Conservation (phyloP, 2,888 invertebrate genomes). For the Pinctada fucata region DNA sequence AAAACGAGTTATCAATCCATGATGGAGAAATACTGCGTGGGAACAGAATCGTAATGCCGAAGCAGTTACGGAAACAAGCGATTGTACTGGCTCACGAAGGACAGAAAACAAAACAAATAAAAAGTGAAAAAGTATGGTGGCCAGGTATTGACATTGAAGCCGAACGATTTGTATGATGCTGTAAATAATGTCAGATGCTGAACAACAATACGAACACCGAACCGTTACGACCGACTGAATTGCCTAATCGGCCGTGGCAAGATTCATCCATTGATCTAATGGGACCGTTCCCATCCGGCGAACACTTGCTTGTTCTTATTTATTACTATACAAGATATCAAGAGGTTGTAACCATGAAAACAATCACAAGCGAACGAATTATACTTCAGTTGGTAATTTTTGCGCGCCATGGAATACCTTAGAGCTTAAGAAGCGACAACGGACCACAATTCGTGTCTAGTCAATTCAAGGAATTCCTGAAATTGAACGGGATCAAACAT, state of each 20-base stretch:
- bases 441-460: neutral
- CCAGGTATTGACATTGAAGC: slow-evolving; percentile 24
- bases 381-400: neutral
- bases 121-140: slow-evolving; percentile 32
- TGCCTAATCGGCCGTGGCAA: slow-evolving; percentile 39
- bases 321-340: slow-evolving; percentile 27
- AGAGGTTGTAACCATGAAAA: slow-evolving; percentile 3
- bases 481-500: neutral
- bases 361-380: neutral
- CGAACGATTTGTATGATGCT: slow-evolving; percentile 14
- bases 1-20: neutral
- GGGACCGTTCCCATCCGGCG: slow-evolving; percentile 39
- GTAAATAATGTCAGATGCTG: slow-evolving; percentile 16
- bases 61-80: neutral
- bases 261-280: slow-evolving; percentile 30
- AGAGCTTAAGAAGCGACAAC: neutral
- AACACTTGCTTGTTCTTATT: slow-evolving; percentile 27
- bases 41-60: slow-evolving; percentile 2
- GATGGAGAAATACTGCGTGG: slow-evolving; percentile 1
- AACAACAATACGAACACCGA: slow-evolving; percentile 4
- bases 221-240: slow-evolving; percentile 13
- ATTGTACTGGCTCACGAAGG: slow-evolving; percentile 24
- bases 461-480: neutral
- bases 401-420: neutral
- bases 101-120: slow-evolving; percentile 23